Evolutionary conservation across 2,888 invertebrate species (phyloP).

Genomic region (Leptinotarsa rubiginosa): DNA sequence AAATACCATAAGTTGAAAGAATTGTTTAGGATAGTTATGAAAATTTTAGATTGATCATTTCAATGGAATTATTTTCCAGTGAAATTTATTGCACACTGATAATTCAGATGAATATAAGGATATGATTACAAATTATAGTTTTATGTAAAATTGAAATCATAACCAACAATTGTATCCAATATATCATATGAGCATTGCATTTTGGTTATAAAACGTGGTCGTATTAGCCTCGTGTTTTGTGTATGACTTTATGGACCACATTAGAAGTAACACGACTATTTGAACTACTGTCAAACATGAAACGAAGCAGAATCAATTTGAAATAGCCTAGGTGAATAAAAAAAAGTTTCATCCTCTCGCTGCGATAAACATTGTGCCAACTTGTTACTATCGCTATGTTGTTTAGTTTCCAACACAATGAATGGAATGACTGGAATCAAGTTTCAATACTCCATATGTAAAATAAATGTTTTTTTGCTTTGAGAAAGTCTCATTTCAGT

Average conservation of each 20-base stretch:
- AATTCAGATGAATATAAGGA: too few species aligned
- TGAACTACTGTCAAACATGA: too few species aligned
- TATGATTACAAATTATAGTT: not conserved
- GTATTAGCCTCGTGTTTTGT: not conserved
- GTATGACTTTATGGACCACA: too few species aligned
- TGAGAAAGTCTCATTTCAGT: conserved; percentile 1
- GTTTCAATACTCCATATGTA: not conserved
- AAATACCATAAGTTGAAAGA: conserved; percentile 23
- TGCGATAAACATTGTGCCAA: too few species aligned
- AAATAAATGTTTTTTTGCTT: not conserved
- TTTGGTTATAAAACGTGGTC: not conserved
- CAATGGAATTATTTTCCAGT: not conserved
- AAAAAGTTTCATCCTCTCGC: too few species aligned
- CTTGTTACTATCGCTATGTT: not conserved
- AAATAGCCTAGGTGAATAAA: too few species aligned
- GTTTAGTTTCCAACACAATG: not conserved
- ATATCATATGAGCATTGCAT: not conserved
- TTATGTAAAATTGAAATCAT: not conserved
- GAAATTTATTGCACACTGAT: not conserved
- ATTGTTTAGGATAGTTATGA: conserved; percentile 3
- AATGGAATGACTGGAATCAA: not conserved
- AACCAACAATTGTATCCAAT: not conserved
- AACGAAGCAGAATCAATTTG: too few species aligned
- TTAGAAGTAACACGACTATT: too few species aligned
- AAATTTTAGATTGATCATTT: not conserved